Evolutionary conservation across 2,113 vertebrate genomes (phyloP), one percentile per base, ranked within the genome.

Genomic region (Dipodomys ordii): DNA sequence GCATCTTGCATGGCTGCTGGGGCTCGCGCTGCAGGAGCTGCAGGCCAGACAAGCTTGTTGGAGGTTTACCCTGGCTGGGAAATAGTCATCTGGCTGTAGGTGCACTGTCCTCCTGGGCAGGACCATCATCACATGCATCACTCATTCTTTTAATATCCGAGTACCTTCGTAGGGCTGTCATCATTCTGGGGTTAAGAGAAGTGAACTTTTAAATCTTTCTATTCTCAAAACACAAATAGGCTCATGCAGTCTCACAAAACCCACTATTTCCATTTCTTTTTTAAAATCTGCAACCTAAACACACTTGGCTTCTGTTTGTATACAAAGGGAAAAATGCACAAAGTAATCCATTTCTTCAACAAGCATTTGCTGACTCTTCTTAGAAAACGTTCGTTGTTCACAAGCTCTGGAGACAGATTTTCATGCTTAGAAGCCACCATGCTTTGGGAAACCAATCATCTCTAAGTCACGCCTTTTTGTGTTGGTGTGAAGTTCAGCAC

Each of bases 351-450:
- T 12, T 83, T 32, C 44, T 81, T 65, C 76, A 71, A 44, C 46
- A 72, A 57, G 53, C 13, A 19, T 90, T 87, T 82, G 23, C 74
- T 83, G 46, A 57, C 4, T 8, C 27, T 95, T 94, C 87, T 85
- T 85, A 44, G 91, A 85, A 95, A 94, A 67, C 25, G 5, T 68
- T 20, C 20, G 49, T 62, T n/a, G 13, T 74, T 84, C 44, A 53
- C 30, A 65, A 64, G 20, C 19, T 78, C 32, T 72, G 22, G 30
- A 81, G 53, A 68, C 23, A 83, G 60, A 83, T 83, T 60, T 65
- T 9, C 16, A 4, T 65, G 20, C 72, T 57, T 57, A 72, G 46
- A 92, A 78, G 12, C 49, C 76, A 64, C 25, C 20, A 86, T 60
- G 72, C n/a, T 77, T 71, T 28, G 53, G 28, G 62, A 86, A 30